Conservation (phyloP, 2,113 vertebrate species). For the Tragelaphus buxtoni region DNA sequence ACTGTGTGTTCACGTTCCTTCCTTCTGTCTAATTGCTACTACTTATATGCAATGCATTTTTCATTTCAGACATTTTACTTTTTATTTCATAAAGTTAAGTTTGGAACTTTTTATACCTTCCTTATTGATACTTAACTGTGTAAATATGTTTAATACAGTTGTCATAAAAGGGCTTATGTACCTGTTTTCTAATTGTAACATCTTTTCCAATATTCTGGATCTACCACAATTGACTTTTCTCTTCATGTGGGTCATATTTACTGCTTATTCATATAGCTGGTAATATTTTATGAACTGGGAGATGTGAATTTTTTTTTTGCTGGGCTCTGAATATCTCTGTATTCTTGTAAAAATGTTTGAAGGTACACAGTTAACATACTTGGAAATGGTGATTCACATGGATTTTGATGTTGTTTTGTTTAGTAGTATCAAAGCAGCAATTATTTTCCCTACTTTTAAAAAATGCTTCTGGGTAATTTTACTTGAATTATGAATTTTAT, state of each 20-base stretch:
- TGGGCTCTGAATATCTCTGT: neutral
- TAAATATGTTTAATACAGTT: neutral
- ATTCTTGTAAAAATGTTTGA: neutral
- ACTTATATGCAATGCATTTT: neutral
- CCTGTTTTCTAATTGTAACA: neutral
- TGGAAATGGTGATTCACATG: neutral
- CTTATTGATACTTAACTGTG: neutral
- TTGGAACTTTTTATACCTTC: neutral
- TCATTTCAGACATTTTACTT: neutral
- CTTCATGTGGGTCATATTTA: neutral
- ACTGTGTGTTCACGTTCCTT: neutral
- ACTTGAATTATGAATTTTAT: neutral
- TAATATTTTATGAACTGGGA: neutral
- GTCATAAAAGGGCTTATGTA: neutral
- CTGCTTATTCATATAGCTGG: neutral
- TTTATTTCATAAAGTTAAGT: neutral
- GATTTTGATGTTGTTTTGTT: neutral
- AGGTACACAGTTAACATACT: neutral
- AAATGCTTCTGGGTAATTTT: neutral
- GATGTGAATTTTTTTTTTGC: neutral
- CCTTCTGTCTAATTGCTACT: neutral
- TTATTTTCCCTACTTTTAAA: neutral
- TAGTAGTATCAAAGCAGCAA: neutral
- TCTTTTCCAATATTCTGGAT: neutral
- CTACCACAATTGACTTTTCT: neutral